Base-by-base conservation (phyloP, 2,888 invertebrate species). In the Trimorus sp. region DNA sequence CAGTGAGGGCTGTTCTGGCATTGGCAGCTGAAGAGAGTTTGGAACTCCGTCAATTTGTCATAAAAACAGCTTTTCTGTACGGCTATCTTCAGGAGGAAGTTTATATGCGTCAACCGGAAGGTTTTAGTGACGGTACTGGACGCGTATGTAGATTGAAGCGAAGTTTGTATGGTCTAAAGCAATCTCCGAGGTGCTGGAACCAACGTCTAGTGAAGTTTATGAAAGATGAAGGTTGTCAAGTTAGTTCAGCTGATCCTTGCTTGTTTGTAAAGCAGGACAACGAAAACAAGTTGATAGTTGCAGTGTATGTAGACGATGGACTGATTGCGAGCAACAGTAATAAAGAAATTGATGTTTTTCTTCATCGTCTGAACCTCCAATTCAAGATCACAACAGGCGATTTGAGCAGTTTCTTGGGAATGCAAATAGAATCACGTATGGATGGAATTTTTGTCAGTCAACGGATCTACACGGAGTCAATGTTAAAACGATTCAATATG, bases 51-150 rank as follows among this genome's bases (percentile, higher is more conserved):
- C 82, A 85, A 68, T 82, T 84, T 45, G 79, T 84, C 54, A 68
- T 85, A 0, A 73, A 79, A 36, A 77, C 82, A 6, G 84, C 81
- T 0, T 85, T 83, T 45, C 26, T 83, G 16, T 58, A 78, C 38
- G 77, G 80, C 5, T 11, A n/a, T n/a, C 38, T 80, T 1, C 48
- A 77, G 7, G 68, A 83, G 37, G 60, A 80, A 38, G 78, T 83
- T 3, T 82, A 63, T 37, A 82, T 84, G 84, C 37, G 79, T n/a
- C 82, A 82, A n/a, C 82, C 82, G 9, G 14, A 79, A 56, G 79
- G 79, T 7, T 68, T 68, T 68, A 12, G 48, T 15, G 68, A 68
- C n/a, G 45, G 36, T 36, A 58, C 40, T 7, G 16, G 12, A 15
- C 56, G 48, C 11, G 56, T 58, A 11, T 68, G 58, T 51, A 68